Conservation (phyloP, 2,888 invertebrate genomes). For the Allygus modestus region DNA sequence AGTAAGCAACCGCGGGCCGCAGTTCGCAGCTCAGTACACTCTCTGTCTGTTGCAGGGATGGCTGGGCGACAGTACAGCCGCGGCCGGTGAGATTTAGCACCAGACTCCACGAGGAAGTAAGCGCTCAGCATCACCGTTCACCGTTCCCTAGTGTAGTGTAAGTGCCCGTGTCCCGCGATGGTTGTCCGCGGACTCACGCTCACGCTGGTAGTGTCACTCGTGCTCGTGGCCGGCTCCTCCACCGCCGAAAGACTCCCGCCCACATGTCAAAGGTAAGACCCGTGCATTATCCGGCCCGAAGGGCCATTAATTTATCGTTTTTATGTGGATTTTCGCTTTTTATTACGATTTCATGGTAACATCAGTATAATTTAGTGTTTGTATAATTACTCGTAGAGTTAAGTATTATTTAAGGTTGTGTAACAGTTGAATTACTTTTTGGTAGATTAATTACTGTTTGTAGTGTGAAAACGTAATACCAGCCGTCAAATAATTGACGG, state of each 20-base stretch:
- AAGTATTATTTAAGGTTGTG: too few relatives aligned
- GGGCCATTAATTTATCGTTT: background rate
- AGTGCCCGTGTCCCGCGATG: constrained; percentile 21
- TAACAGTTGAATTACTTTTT: too few relatives aligned
- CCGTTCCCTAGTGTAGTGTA: background rate
- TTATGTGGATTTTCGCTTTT: too few relatives aligned
- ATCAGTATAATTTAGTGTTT: too few relatives aligned
- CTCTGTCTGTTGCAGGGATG: constrained; percentile 22
- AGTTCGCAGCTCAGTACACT: background rate
- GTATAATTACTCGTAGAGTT: too few relatives aligned
- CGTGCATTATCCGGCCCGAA: background rate
- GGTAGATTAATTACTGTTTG: too few relatives aligned
- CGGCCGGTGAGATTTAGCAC: background rate
- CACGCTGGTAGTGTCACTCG: background rate
- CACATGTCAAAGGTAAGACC: constrained; percentile 30
- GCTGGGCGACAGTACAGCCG: background rate
- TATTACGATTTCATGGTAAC: too few relatives aligned
- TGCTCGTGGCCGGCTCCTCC: background rate
- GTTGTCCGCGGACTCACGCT: background rate
- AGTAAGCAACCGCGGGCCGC: background rate
- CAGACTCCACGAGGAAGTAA: background rate
- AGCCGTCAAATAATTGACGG: too few relatives aligned
- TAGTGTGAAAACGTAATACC: too few relatives aligned
- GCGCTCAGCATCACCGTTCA: background rate
- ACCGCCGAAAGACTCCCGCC: constrained; percentile 7